Evolutionary conservation across 1,140 invertebrate species (phyloP).

Genomic region (Amyelois transitella): DNA sequence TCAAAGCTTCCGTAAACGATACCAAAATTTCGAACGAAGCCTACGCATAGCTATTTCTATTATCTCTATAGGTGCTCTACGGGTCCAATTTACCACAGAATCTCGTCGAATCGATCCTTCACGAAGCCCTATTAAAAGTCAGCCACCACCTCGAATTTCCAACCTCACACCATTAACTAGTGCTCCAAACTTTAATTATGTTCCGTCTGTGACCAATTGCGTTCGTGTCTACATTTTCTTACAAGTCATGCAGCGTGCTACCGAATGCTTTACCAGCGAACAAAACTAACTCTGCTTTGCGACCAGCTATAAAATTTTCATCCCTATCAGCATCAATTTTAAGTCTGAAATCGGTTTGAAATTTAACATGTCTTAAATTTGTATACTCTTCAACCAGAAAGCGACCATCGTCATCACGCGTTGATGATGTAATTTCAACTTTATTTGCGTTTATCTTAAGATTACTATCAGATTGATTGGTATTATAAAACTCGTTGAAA

Average conservation of each 20-base stretch:
- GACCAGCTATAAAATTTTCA: slow-evolving; percentile 18
- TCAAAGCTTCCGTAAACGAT: not conserved
- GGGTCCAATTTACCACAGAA: slow-evolving; percentile 56
- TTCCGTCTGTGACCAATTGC: slow-evolving; percentile 71
- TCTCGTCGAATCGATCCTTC: slow-evolving; percentile 64
- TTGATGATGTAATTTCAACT: slow-evolving; percentile 53
- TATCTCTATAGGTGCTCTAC: slow-evolving; percentile 24
- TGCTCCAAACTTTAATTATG: slow-evolving; percentile 74
- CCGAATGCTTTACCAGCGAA: slow-evolving; percentile 50
- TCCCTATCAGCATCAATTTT: slow-evolving; percentile 33
- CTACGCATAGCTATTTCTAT: slow-evolving; percentile 17
- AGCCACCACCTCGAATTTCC: slow-evolving; percentile 68
- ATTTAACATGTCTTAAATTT: slow-evolving; percentile 34
- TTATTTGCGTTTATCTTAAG: slow-evolving; percentile 42
- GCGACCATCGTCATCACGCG: slow-evolving; percentile 32
- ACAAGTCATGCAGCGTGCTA: slow-evolving; percentile 72
- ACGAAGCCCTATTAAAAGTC: slow-evolving; percentile 72
- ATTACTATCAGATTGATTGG: slow-evolving; percentile 34
- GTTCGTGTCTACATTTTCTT: slow-evolving; percentile 68
- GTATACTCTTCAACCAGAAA: slow-evolving; percentile 40
- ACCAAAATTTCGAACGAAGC: slow-evolving; percentile 1
- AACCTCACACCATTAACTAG: slow-evolving; percentile 69
- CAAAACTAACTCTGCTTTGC: slow-evolving; percentile 12
- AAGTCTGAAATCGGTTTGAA: slow-evolving; percentile 39
- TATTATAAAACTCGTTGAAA: slow-evolving; percentile 42